Base-by-base conservation (phyloP, 37 sponge, comb jelly and placozoan species). In the Chondrilla cf. caribensis region DNA sequence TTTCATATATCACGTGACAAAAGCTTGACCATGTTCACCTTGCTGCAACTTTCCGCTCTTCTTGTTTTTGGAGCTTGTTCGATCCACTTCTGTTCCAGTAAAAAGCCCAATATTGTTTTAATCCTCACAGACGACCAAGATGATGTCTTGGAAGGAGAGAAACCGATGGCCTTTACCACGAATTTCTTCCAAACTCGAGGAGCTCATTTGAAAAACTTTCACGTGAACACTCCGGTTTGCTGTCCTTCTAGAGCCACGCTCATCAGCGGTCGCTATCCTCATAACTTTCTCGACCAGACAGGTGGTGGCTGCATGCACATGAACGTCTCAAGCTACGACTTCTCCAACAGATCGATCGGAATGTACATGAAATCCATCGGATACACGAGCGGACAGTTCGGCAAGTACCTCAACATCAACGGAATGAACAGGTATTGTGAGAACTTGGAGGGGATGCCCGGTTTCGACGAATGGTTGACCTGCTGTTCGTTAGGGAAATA, bases 171-270 rank as follows among this genome's bases (percentile, higher is more conserved):
- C 4, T 81, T 73, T 70, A 85, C 85, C 3, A 2, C 29, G 38
- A 15, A 40, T 3, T 55, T 89, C 51, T 68, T 89, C 78, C 19
- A 37, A 7, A 2, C 36, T 2, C 38, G 32, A 18, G 91, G 91
- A 58, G 82, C 82, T 0, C 28, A 18, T 3, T 65, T 93, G 1
- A 57, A 26, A 22, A 89, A 93, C 85, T 86, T 89, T 81, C 89
- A 85, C 65, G 93, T 86, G 32, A 92, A 87, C 73, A 88, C 89
- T 32, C 93, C 93, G 0, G 87, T 93, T 9, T 93, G 93, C 82
- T 93, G 93, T 81, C 93, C 93, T 4, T 86, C 87, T 22, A 54
- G 93, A 41, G 70, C 93, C 39, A 84, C 90, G 3, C 71, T 88
- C 33, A 66, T 93, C 37, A 82, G 58, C n/a, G 93, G 93, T 1